phyloP scores from a whole-genome alignment of 2,888 invertebrate species.

The Phengaris alcon region DNA sequence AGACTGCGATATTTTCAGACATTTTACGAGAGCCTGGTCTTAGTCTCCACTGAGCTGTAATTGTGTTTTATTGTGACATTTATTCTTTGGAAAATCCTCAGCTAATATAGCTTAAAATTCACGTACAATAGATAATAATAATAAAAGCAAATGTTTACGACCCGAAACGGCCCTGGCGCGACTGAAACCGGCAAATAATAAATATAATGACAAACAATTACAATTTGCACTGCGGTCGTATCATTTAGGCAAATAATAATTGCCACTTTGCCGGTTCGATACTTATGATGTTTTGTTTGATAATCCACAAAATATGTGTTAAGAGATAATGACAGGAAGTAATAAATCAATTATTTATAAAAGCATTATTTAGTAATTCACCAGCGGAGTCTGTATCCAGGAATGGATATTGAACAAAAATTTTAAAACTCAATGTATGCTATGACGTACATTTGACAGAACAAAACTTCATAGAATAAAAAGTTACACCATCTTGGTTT shows the following conservation, averaged over 20 bases:
- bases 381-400: background rate
- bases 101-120: conserved; percentile 13
- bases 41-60: background rate
- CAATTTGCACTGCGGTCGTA: conserved; percentile 13
- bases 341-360: background rate
- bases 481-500: too few relatives aligned
- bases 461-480: too few relatives aligned
- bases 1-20: background rate
- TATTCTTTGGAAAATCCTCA: background rate
- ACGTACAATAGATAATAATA: background rate
- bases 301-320: background rate
- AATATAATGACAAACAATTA: background rate
- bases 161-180: background rate
- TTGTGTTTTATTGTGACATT: background rate
- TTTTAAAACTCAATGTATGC: too few relatives aligned
- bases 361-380: too few relatives aligned
- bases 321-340: background rate
- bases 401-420: background rate
- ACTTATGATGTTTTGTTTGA: background rate
- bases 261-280: background rate
- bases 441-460: too few relatives aligned
- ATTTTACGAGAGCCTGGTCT: background rate
- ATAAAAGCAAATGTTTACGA: conserved; percentile 13
- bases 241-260: background rate
- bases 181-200: background rate